These are phyloP conservation scores for Cariama cristata DNA, from an alignment of 2,113 vertebrate species.

Conservation along the genomic window DNA sequence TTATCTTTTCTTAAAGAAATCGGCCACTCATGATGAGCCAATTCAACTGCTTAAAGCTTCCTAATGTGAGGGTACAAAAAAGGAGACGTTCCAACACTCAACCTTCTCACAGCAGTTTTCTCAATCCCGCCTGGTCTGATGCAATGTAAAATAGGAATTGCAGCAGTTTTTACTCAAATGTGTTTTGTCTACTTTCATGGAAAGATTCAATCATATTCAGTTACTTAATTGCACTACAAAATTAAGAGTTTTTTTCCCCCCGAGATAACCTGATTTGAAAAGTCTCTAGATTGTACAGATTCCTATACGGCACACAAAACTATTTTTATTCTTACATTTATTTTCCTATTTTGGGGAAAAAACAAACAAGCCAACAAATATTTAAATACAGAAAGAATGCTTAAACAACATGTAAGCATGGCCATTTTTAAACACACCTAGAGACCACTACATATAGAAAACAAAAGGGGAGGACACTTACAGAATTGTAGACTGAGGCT, in stretches of 20 bases:
- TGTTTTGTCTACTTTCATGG: not conserved
- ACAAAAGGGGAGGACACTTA: slow-evolving; percentile 76
- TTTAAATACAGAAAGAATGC: not conserved
- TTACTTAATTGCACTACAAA: not conserved
- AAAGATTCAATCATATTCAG: not conserved
- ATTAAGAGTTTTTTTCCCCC: not conserved
- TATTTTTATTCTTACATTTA: not conserved
- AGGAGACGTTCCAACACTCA: not conserved
- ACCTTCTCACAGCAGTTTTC: not conserved
- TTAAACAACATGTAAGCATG: not conserved
- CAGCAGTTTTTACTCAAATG: not conserved
- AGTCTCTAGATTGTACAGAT: not conserved
- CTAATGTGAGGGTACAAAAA: not conserved
- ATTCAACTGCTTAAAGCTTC: not conserved
- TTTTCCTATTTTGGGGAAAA: not conserved
- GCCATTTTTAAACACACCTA: not conserved
- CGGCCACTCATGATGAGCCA: not conserved
- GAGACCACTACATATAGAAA: not conserved
- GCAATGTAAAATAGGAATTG: not conserved
- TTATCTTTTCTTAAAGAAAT: not conserved
- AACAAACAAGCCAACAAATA: not conserved
- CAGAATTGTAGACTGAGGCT: slow-evolving; percentile 95
- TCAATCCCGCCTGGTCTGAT: not conserved
- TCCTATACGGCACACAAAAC: not conserved
- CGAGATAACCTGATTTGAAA: not conserved